phyloP scores from a whole-genome alignment of 2,888 invertebrate genomes.

The Phalera bucephala region DNA sequence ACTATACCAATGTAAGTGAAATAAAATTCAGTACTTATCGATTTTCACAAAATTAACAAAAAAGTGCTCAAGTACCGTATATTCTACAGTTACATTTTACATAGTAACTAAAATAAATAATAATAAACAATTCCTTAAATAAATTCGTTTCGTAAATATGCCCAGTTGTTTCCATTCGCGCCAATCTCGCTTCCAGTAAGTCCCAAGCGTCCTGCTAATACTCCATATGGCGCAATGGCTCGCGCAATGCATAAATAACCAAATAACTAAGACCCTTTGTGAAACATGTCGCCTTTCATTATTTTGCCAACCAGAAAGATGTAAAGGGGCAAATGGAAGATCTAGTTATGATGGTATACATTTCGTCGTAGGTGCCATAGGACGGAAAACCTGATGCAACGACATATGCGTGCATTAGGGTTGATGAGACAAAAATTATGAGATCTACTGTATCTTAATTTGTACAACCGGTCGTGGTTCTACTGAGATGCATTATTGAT shows the following conservation, averaged over 20 bases:
- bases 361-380: slow-evolving; percentile 63
- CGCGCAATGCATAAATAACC: slow-evolving; percentile 64
- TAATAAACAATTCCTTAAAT: slow-evolving; percentile 30
- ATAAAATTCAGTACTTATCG: too few species aligned
- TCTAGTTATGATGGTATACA: slow-evolving; percentile 48
- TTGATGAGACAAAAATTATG: slow-evolving; percentile 70
- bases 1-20: too few species aligned
- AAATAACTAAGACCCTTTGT: slow-evolving; percentile 35
- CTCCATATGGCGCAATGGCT: slow-evolving; percentile 78
- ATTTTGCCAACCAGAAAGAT: slow-evolving; percentile 1
- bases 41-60: too few species aligned
- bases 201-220: slow-evolving; percentile 79
- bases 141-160: slow-evolving; percentile 58
- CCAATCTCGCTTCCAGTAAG: slow-evolving; percentile 61
- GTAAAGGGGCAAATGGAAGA: slow-evolving; percentile 22
- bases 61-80: too few species aligned
- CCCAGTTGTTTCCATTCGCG: slow-evolving; percentile 74
- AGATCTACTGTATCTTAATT: slow-evolving; percentile 56
- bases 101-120: background rate
- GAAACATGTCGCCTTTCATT: slow-evolving; percentile 8
- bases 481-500: too few species aligned
- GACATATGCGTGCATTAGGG: slow-evolving; percentile 81
- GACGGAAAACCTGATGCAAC: slow-evolving; percentile 73
- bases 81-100: too few species aligned
- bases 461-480: slow-evolving; percentile 59